These are phyloP conservation scores for Malurus melanocephalus DNA, from an alignment of 2,113 vertebrate species.

Conservation along the genomic window DNA sequence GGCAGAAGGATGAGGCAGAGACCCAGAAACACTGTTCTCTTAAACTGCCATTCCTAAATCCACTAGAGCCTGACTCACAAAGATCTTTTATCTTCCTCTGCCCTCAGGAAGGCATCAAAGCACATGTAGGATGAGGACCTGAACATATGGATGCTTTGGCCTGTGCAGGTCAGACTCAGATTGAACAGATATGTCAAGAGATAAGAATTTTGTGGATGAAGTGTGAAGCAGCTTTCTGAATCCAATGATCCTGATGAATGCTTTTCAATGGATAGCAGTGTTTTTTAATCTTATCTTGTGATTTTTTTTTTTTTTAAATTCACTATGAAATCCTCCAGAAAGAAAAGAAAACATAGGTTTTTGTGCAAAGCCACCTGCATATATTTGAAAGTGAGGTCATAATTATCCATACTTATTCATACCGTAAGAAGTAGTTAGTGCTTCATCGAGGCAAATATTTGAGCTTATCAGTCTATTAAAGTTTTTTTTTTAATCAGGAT, in stretches of 20 bases:
- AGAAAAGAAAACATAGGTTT: not conserved
- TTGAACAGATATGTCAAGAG: not conserved
- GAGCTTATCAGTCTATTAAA: not conserved
- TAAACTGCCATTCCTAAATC: not conserved
- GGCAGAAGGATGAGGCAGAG: not conserved
- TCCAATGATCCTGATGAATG: not conserved
- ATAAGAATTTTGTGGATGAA: not conserved
- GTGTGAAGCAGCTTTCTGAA: not conserved
- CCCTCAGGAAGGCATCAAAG: not conserved
- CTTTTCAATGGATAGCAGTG: not conserved
- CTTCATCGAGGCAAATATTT: slow-evolving; percentile 11
- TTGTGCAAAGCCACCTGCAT: not conserved
- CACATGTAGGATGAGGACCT: not conserved
- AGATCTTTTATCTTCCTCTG: not conserved
- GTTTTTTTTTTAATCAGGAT: not conserved
- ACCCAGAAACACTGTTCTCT: not conserved
- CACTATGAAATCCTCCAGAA: not conserved
- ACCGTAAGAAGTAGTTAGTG: not conserved
- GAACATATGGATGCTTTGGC: not conserved
- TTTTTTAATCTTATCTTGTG: not conserved
- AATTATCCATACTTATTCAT: not conserved
- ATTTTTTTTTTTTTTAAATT: not conserved
- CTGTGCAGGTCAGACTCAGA: not conserved
- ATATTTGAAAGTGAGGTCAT: not conserved
- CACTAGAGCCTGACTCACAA: not conserved